phyloP scores from a whole-genome alignment of 2,797 vertebrate genomes.

The Fistularia commersonii region DNA sequence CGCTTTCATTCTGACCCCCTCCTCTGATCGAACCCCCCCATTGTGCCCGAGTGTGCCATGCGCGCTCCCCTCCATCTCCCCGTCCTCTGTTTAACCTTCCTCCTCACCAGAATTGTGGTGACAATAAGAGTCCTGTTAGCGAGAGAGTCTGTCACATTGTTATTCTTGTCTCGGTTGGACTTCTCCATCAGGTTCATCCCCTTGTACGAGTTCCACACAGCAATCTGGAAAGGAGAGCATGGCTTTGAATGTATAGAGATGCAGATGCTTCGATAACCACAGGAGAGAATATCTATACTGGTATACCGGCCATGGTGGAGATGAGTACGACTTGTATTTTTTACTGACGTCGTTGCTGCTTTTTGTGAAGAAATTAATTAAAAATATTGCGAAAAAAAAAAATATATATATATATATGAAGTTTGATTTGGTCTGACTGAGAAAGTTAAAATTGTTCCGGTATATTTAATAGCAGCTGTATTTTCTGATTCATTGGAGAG shows the following conservation, averaged over 20 bases:
- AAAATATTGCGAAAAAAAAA: not conserved
- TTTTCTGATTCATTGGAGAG: constrained; percentile 51
- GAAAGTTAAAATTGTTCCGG: constrained; percentile 4
- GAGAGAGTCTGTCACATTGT: constrained; percentile 90
- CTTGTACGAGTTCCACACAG: constrained; percentile 91
- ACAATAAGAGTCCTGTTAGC: constrained; percentile 95
- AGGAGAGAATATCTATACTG: constrained; percentile 1
- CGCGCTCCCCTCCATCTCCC: constrained; percentile 5
- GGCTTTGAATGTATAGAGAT: constrained; percentile 19
- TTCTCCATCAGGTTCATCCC: constrained; percentile 93
- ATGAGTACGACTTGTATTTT: too few relatives aligned
- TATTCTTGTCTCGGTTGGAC: constrained; percentile 75
- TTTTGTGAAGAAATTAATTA: too few relatives aligned
- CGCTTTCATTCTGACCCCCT: not conserved
- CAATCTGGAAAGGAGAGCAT: constrained; percentile 78
- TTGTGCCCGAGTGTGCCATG: constrained; percentile 18
- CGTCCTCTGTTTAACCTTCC: constrained; percentile 37
- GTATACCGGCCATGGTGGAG: too few relatives aligned
- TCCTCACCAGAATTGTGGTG: constrained; percentile 91
- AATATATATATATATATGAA: constrained; percentile 7
- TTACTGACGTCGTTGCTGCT: too few relatives aligned
- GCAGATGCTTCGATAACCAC: constrained; percentile 11
- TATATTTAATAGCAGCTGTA: constrained; percentile 32
- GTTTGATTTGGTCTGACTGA: not conserved
- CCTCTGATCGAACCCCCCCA: constrained; percentile 1